phyloP scores from a whole-genome alignment of 1,140 invertebrate species.

The Vanessa tameamea region DNA sequence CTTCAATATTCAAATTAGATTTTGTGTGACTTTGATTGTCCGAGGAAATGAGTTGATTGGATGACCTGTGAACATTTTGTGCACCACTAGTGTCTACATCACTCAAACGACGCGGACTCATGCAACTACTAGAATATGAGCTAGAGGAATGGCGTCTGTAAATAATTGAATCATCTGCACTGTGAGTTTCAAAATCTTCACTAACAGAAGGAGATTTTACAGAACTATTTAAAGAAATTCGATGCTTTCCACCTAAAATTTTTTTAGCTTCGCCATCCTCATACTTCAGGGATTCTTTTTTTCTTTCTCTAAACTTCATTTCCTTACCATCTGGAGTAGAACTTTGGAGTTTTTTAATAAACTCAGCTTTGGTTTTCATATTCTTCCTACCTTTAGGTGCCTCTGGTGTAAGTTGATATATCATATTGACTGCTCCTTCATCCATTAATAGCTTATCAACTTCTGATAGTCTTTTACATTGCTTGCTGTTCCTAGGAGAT shows the following conservation, averaged over 20 bases:
- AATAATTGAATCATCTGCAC: slow-evolving; percentile 88
- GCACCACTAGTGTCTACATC: slow-evolving; percentile 57
- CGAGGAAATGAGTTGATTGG: slow-evolving; percentile 23
- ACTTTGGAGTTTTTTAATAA: slow-evolving; percentile 82
- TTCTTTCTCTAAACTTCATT: slow-evolving; percentile 78
- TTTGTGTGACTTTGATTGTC: slow-evolving; percentile 40
- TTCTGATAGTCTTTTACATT: slow-evolving; percentile 85
- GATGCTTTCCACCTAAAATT: slow-evolving; percentile 71
- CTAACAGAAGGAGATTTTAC: slow-evolving; percentile 80
- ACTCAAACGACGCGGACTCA: slow-evolving; percentile 74
- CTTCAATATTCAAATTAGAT: slow-evolving; percentile 20
- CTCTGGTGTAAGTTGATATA: slow-evolving; percentile 85
- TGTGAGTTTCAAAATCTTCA: slow-evolving; percentile 82
- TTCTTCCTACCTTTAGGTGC: slow-evolving; percentile 76
- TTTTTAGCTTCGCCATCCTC: slow-evolving; percentile 74
- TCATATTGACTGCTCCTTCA: slow-evolving; percentile 91
- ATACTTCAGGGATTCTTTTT: slow-evolving; percentile 61
- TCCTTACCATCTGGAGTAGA: slow-evolving; percentile 77
- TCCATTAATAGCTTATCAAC: slow-evolving; percentile 89
- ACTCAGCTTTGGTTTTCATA: slow-evolving; percentile 77
- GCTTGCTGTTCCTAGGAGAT: slow-evolving; percentile 64
- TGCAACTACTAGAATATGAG: slow-evolving; percentile 87
- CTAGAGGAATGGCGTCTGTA: slow-evolving; percentile 90
- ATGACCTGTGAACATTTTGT: slow-evolving; percentile 33
- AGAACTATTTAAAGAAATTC: slow-evolving; percentile 62